phyloP scores from a whole-genome alignment of 2,113 vertebrate genomes.

The Chaetura pelagica region DNA sequence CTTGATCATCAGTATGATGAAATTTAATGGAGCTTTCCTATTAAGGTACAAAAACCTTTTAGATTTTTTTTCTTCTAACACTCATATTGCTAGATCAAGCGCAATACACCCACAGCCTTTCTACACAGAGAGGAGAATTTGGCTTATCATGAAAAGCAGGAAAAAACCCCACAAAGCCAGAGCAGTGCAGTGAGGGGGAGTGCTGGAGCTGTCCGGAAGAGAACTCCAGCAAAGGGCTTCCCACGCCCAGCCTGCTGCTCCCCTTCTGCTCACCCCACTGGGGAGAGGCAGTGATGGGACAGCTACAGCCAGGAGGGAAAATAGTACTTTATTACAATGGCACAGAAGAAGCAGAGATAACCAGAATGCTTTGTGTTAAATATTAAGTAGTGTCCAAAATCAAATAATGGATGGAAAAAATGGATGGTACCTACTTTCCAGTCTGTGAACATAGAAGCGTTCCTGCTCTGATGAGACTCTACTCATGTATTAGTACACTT shows the following conservation, averaged over 20 bases:
- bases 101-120: slow-evolving; percentile 39
- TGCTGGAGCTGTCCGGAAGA: slow-evolving; percentile 27
- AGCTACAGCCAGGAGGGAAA: background rate
- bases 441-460: background rate
- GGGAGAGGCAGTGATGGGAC: background rate
- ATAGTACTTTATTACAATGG: background rate
- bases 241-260: slow-evolving; percentile 57
- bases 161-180: background rate
- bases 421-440: background rate
- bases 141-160: slow-evolving; percentile 35
- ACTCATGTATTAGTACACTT: background rate
- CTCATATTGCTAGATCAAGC: slow-evolving; percentile 3
- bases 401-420: background rate
- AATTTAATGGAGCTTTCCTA: background rate
- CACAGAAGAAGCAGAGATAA: background rate
- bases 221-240: slow-evolving; percentile 34
- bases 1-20: background rate
- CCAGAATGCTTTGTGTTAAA: background rate
- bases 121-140: slow-evolving; percentile 18
- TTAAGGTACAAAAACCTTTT: background rate
- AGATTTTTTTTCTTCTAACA: background rate
- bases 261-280: background rate
- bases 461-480: background rate
- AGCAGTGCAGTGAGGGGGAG: slow-evolving; percentile 43
- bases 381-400: background rate